Evolutionary conservation across 2,888 invertebrate species (phyloP), one percentile per base, ranked within the genome.

Genomic region (Protodeltote pygarga): DNA sequence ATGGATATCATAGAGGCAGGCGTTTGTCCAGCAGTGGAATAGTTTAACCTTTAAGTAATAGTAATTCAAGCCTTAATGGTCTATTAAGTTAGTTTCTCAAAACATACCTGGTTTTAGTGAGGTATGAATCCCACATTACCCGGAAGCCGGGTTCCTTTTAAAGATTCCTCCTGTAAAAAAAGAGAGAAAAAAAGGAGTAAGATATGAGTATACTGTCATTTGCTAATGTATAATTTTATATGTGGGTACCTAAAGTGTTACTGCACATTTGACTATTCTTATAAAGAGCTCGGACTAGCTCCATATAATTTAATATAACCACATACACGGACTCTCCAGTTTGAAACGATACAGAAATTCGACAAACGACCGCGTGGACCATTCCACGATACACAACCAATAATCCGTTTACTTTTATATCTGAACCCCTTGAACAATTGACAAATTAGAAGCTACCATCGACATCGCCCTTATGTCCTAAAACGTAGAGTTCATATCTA

Each of bases 351-450:
- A 31, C 44, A 54, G 60, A 57, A n/a, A 57, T 42, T 53, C 39
- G 28, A 69, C 70, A 73, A 77, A 75, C 78, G 79, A 80, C 68
- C 75, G 81, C 74, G 76, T 78, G 77, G 79, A 82, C 81, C 73
- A 81, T 68, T 68, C 50, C 77, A 83, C 83, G 87, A 85, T 87
- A 87, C 69, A 76, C 83, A 73, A 78, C 77, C 89, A 83, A 89
- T 90, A 90, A 90, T 90, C 89, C 89, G 83, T 89, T 90, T 89
- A 86, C 87, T 90, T 90, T 88, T 89, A 90, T 89, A 83, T 87
- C 77, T 80, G 68, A 80, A 81, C 82, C 83, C 85, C 85, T 83
- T 84, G 80, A 78, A 72, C 51, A 64, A 70, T 68, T 51, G 49
- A 72, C 84, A 77, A 83, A 59, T 37, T 63, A 62, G 61, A 28